These are phyloP conservation scores for Brachyalestes nurse DNA, from an alignment of 2,797 vertebrate species.

Conservation along the genomic window DNA sequence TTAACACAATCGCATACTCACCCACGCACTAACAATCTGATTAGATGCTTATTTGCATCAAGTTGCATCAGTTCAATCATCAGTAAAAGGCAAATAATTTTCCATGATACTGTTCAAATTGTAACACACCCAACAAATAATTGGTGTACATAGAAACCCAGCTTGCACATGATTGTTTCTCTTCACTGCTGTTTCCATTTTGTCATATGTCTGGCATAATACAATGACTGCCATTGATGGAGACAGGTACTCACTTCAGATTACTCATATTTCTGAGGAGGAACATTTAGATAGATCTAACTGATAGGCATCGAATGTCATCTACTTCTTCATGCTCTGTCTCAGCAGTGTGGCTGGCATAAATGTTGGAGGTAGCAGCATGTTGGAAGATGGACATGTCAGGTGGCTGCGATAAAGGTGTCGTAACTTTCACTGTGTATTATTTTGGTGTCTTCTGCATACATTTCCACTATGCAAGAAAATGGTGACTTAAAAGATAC, in stretches of 20 bases:
- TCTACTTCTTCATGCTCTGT: background rate
- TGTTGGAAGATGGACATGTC: background rate
- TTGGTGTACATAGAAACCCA: background rate
- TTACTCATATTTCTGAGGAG: conserved; percentile 5
- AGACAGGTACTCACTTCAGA: background rate
- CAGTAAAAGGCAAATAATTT: too few relatives aligned
- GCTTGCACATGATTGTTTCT: background rate
- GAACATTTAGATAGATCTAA: background rate
- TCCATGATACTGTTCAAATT: too few relatives aligned
- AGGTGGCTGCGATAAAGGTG: background rate
- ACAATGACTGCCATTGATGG: background rate
- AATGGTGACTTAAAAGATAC: too few relatives aligned
- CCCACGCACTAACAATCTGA: too few relatives aligned
- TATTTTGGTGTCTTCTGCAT: background rate
- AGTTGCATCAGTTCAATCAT: too few relatives aligned
- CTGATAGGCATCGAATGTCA: background rate
- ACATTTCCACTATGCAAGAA: too few relatives aligned
- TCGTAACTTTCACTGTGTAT: background rate
- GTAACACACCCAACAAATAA: too few relatives aligned
- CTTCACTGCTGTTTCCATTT: background rate
- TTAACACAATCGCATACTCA: too few relatives aligned
- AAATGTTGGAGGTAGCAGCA: too few relatives aligned
- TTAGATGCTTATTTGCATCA: too few relatives aligned
- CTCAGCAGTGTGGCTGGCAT: background rate
- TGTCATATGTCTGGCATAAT: background rate